Percentiles rank a stretch among this genome's conserved stretches.
Evolutionary conservation across 2,113 vertebrate species (phyloP).

Genomic region (Antennarius striatus): DNA sequence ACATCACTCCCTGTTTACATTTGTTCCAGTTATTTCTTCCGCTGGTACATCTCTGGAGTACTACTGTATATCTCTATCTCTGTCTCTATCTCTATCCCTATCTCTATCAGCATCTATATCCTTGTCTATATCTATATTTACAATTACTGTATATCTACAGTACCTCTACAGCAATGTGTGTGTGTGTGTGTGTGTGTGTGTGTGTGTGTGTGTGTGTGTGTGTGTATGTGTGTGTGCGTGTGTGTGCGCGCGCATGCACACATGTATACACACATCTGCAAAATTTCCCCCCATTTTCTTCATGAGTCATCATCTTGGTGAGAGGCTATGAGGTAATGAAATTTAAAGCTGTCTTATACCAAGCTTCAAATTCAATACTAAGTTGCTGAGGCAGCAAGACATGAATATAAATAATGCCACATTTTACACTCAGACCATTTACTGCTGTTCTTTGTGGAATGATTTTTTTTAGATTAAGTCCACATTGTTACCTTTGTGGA

Average conservation of each 20-base stretch:
- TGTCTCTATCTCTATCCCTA: too few species aligned
- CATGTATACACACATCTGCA: neutral
- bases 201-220: neutral
- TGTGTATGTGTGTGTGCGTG: neutral
- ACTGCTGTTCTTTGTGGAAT: constrained; percentile 22
- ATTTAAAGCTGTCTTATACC: constrained; percentile 50
- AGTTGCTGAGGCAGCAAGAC: constrained; percentile 56
- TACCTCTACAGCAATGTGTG: too few species aligned
- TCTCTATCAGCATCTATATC: too few species aligned
- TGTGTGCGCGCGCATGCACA: constrained; percentile 1
- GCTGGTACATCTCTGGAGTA: too few species aligned
- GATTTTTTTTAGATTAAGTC: too few species aligned
- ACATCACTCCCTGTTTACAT: constrained; percentile 22
- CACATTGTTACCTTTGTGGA: too few species aligned
- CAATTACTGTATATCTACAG: too few species aligned
- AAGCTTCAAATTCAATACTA: constrained; percentile 29
- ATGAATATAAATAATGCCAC: constrained; percentile 56
- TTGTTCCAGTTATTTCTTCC: too few species aligned
- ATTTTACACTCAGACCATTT: constrained; percentile 41
- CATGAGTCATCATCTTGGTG: constrained; percentile 44
- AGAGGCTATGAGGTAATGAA: constrained; percentile 41
- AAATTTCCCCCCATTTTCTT: constrained; percentile 38
- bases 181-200: too few species aligned
- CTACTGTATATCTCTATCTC: too few species aligned
- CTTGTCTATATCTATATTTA: too few species aligned